Evolutionary conservation across 2,113 vertebrate genomes (phyloP), one percentile per base, ranked within the genome.

Genomic region (Nannobrachium achirus): DNA sequence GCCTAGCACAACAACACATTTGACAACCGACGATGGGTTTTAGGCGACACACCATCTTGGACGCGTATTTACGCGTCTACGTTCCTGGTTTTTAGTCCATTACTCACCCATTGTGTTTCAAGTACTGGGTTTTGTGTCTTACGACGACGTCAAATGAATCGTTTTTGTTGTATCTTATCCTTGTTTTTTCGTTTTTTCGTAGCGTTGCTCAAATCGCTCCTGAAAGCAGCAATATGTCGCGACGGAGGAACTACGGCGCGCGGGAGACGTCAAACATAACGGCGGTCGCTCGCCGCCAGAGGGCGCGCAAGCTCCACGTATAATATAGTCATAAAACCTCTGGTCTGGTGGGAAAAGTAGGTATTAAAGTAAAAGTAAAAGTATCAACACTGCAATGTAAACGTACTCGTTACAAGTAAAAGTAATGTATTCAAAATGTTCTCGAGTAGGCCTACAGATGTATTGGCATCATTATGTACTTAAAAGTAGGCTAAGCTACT

Each of bases 221-320:
- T 71, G 80, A 85, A 89, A 89, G 90, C 92, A 89, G 90, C 92
- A 92, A 93, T 93, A 92, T 92, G 92, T 91, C 92, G 83, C 76
- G 81, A 15, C 53, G 18, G 80, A 66, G 83, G 79, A 81, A 58
- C 70, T 76, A 82, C 90, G 82, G 81, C 72, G 78, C 58, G 71
- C 71, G 80, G 76, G 81, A 77, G 58, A 64, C 71, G 74, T 74
- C 83, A 78, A 72, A 78, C 79, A 58, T 83, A 82, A 66, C 33
- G 13, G 15, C 58, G 7, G 83, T 75, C 61, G 75, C 72, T 56
- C 42, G 65, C 79, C 89, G 67, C 56, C 46, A 86, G 88, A 56
- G 83, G 75, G 0, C 75, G 69, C 77, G 1, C 25, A 0, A 15
- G 42, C 25, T n/a, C 11, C 41, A 70, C 69, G 7, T 45, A 4